Evolutionary conservation across 2,113 vertebrate genomes (phyloP).

Genomic region (Tetrax tetrax): DNA sequence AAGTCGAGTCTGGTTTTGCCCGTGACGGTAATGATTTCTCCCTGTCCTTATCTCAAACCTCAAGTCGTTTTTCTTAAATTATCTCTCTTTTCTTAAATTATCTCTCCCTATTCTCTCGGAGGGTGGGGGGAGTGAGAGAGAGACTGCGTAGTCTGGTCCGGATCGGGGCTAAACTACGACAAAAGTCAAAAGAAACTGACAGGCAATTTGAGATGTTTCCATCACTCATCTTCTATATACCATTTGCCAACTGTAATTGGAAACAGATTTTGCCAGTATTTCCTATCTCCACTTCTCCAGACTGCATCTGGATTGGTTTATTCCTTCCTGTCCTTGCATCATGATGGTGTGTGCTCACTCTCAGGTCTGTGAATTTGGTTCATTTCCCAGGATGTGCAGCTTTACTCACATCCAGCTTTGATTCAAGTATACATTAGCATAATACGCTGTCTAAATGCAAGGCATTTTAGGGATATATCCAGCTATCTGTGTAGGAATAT

Average conservation of each 20-base stretch:
- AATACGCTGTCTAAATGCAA: neutral
- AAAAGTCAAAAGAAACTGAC: neutral
- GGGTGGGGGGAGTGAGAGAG: too few relatives aligned
- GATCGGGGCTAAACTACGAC: too few relatives aligned
- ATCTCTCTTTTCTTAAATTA: too few relatives aligned
- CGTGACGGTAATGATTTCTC: too few relatives aligned
- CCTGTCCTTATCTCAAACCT: too few relatives aligned
- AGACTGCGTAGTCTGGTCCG: too few relatives aligned
- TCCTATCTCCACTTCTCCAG: neutral
- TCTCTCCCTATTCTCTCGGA: too few relatives aligned
- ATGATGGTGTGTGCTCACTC: neutral
- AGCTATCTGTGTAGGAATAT: neutral
- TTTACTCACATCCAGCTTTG: neutral
- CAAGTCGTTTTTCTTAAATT: too few relatives aligned
- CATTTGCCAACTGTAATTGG: neutral
- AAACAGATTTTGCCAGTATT: neutral
- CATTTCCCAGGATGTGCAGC: neutral
- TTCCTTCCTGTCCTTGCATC: neutral
- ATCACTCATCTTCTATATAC: neutral
- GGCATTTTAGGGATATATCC: neutral
- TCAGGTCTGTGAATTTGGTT: neutral
- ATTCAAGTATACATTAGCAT: neutral
- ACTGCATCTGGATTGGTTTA: neutral
- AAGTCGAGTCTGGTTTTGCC: too few relatives aligned
- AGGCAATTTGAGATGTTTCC: neutral